phyloP scores from a whole-genome alignment of 2,113 vertebrate genomes.

The Ageneiosus marmoratus region DNA sequence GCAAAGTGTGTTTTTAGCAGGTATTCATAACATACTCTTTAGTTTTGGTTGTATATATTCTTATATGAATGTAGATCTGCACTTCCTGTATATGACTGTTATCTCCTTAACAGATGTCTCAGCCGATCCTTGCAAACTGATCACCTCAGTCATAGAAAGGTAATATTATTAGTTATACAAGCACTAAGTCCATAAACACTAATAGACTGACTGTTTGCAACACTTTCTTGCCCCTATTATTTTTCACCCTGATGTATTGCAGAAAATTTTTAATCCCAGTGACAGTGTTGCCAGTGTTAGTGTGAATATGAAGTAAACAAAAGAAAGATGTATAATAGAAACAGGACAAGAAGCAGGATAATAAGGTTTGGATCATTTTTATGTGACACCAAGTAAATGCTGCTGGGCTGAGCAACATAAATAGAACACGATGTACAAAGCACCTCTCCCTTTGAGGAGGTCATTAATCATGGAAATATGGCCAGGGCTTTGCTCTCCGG shows the following conservation, averaged over 20 bases:
- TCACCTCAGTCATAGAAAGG: slow-evolving; percentile 53
- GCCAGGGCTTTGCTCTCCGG: slow-evolving; percentile 48
- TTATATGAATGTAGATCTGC: not conserved
- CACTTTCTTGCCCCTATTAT: slow-evolving; percentile 46
- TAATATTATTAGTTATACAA: slow-evolving; percentile 54
- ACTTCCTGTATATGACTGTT: too few relatives aligned
- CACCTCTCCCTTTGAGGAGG: slow-evolving; percentile 51
- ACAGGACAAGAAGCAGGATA: slow-evolving; percentile 43
- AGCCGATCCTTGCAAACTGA: slow-evolving; percentile 44
- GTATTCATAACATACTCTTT: not conserved
- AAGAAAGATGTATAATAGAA: slow-evolving; percentile 43
- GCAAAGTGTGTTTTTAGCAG: too few relatives aligned
- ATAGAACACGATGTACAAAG: slow-evolving; percentile 52
- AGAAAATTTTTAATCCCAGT: slow-evolving; percentile 21
- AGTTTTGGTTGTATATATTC: not conserved
- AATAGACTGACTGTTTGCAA: slow-evolving; percentile 39
- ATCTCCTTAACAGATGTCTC: not conserved
- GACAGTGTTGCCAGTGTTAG: slow-evolving; percentile 38
- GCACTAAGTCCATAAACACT: slow-evolving; percentile 10
- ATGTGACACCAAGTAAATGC: slow-evolving; percentile 54
- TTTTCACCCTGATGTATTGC: slow-evolving; percentile 26
- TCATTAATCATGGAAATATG: slow-evolving; percentile 59
- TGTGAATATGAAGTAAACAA: slow-evolving; percentile 54
- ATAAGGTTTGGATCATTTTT: slow-evolving; percentile 55
- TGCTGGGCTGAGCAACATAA: slow-evolving; percentile 48